Evolutionary conservation across 2,888 invertebrate genomes (phyloP).

Genomic region (Himalopsyche japonica): DNA sequence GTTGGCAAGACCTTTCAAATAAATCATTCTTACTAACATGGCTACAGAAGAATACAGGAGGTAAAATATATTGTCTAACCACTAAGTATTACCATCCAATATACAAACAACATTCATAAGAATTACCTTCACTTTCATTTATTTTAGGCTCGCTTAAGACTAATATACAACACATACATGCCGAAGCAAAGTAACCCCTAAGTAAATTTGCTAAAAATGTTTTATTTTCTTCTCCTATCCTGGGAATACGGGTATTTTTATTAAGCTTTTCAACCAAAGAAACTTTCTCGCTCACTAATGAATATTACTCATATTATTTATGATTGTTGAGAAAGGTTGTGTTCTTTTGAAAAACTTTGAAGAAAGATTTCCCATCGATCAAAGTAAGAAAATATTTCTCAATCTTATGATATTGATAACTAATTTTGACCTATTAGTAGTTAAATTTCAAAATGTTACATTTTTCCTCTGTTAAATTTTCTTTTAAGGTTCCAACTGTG

Average conservation of each 20-base stretch:
- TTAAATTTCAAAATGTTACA: too few species aligned
- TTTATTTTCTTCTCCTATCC: conserved; percentile 23
- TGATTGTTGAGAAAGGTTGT: background rate
- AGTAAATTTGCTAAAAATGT: conserved; percentile 35
- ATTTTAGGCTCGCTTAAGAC: conserved; percentile 16
- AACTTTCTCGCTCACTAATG: conserved; percentile 39
- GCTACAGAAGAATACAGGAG: background rate
- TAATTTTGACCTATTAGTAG: too few species aligned
- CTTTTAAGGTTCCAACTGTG: too few species aligned
- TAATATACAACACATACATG: background rate
- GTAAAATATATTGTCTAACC: conserved; percentile 9
- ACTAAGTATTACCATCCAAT: conserved; percentile 23
- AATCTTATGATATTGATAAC: too few species aligned
- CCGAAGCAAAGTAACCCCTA: background rate
- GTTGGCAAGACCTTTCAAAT: conserved; percentile 11
- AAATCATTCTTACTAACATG: conserved; percentile 31
- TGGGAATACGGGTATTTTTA: conserved; percentile 29
- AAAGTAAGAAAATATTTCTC: too few species aligned
- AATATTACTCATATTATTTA: conserved; percentile 12
- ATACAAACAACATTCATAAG: conserved; percentile 39
- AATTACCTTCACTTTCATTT: conserved; percentile 31
- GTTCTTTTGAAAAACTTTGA: background rate
- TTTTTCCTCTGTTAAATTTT: too few species aligned
- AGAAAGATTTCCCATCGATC: background rate
- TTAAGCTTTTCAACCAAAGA: conserved; percentile 23